Base-by-base conservation (phyloP, 2,797 vertebrate genomes). In the Microctenopoma stevenorrisi region DNA sequence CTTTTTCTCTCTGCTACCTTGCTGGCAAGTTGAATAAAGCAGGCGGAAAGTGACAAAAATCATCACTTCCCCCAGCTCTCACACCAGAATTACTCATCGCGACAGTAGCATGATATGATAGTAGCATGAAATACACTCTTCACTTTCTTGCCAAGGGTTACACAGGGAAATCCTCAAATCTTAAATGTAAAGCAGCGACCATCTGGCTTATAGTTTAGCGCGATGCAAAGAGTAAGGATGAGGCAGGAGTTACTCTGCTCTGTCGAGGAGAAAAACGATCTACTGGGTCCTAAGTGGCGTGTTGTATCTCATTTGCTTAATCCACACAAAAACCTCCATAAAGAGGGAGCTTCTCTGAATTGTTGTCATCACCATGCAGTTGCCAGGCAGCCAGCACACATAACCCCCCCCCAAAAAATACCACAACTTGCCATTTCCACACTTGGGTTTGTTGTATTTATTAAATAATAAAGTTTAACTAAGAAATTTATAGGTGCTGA, bases 251-350 rank as follows among this genome's bases (percentile, higher is more conserved):
- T 22, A 10, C 42, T 7, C 14, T 43, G 28, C 8, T 40, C 6
- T 25, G 12, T 12, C 16, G 8, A 40, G 7, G 42, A 15, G 4
- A 57, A 57, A 25, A 56, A 8, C 8, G 0, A 25, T 37, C 35
- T 8, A 56, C 35, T 6, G 15, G 37, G 18, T 40, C 5, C 35
- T 52, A 1, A 37, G 22, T 49, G 18, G 44, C 16, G 6, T 46
- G 16, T 46, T 46, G 22, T 26, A 49, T 51, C 44, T 46, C 44
- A 25, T 51, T 51, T 51, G 49, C 28, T 51, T 51, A 51, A 51
- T 30, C 26, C 28, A 14, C 8, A 15, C 12, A 15, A 26, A 56
- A 56, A 25, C 37, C 52, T 22, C n/a, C n/a, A 6, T 43, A 11
- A 15, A 43, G 42, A 43, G 44, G 44, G 16, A 46, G 16, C 44